Base-by-base conservation (phyloP, 2,888 invertebrate genomes). In the Temnothorax unifasciatus region DNA sequence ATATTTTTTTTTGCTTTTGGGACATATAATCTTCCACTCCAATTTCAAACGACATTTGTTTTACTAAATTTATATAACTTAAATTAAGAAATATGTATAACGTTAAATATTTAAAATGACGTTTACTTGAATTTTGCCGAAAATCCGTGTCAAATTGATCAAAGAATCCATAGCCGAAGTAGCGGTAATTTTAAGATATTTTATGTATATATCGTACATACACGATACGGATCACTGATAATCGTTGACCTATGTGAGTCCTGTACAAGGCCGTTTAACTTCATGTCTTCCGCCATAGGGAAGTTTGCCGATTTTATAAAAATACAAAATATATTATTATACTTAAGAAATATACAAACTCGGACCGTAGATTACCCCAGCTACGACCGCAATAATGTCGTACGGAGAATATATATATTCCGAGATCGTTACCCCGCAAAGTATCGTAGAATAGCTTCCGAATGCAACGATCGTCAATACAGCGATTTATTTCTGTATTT, bases 401-500 rank as follows among this genome's bases (percentile, higher is more conserved):
- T 74, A 34, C 13, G 59, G 38, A 4, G 44, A 74, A 61, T 61
- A 34, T n/a, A 34, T n/a, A 29, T 15, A n/a, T 74, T 41, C 25
- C 44, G 13, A 25, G n/a, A 47, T 47, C 15, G 11, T 59, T 59
- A 74, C 8, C 15, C n/a, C 13, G 11, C 9, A n/a, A 47, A 61
- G 44, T 74, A 34, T 69, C 50, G n/a, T 47, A 47, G 44, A 61
- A 47, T 61, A 74, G 3, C 29, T 59, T 44, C 29, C 44, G 61
- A 74, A 73, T 13, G 59, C 18, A 74, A 59, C 59, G 29, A 18
- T 44, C 29, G 44, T 74, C 61, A 74, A 44, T 59, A 73, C 18
- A 25, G 13, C 9, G 44, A 74, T 47, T 74, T 47, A 61, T 59
- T 50, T 75, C 21, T n/a, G 25, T 29, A 44, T 61, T 61, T 29